These are phyloP conservation scores for Orchestia grillus DNA, from an alignment of 1,140 invertebrate species.

Conservation along the genomic window DNA sequence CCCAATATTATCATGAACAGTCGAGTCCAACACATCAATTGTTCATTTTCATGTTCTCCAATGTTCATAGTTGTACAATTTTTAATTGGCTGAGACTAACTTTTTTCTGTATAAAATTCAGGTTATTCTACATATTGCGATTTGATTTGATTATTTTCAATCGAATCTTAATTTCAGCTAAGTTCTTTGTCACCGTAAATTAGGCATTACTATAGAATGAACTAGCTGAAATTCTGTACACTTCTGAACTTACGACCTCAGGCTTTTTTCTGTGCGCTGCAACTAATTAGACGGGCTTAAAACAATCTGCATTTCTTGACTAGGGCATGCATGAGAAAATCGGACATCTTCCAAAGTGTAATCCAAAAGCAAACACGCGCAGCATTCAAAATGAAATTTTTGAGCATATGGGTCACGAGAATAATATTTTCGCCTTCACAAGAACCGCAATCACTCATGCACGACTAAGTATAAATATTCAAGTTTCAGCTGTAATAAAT, in stretches of 20 bases:
- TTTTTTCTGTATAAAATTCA: too few relatives aligned
- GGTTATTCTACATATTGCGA: not conserved
- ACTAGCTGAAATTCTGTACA: not conserved
- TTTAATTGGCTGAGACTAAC: too few relatives aligned
- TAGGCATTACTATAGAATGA: not conserved
- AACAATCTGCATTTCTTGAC: not conserved
- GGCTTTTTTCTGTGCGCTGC: not conserved
- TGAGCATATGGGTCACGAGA: not conserved
- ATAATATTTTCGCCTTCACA: not conserved
- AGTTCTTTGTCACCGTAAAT: not conserved
- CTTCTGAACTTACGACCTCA: not conserved
- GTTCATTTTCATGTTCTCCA: too few relatives aligned
- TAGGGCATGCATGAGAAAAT: not conserved
- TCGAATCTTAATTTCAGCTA: not conserved
- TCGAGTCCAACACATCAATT: too few relatives aligned
- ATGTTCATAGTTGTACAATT: too few relatives aligned
- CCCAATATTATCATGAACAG: too few relatives aligned
- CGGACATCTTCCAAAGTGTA: not conserved
- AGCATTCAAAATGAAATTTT: not conserved
- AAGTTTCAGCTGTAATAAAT: not conserved
- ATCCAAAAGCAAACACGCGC: not conserved
- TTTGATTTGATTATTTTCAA: not conserved
- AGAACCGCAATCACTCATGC: not conserved
- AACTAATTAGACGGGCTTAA: not conserved
- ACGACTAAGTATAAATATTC: not conserved